A percentile compares a stretch with the other conserved stretches of the same genome.
These are phyloP conservation scores for Drosophila sp. DNA, from an alignment of 1,140 invertebrate species.

Conservation along the genomic window DNA sequence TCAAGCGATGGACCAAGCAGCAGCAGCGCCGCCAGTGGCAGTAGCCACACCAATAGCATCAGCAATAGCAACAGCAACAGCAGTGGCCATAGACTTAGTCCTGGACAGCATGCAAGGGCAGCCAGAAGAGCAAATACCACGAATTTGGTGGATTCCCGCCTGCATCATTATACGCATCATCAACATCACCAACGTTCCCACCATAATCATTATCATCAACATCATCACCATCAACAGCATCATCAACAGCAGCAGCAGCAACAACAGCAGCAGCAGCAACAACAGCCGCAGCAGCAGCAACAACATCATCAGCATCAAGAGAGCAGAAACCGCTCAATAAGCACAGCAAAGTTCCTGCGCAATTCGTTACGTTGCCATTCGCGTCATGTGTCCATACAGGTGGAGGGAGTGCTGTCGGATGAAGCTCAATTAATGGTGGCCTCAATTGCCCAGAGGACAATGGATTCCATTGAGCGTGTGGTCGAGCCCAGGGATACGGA, in stretches of 20 bases:
- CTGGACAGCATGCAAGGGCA: constrained; percentile 17
- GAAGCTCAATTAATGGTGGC: constrained; percentile 46
- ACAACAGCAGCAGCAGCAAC: neutral
- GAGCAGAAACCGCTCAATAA: constrained; percentile 3
- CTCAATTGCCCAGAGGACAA: constrained; percentile 45
- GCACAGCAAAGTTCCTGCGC: constrained; percentile 13
- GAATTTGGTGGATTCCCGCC: constrained; percentile 4
- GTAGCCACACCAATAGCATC: constrained; percentile 1
- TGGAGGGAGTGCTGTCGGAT: constrained; percentile 49
- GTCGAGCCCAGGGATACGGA: constrained; percentile 37
- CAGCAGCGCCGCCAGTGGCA: too few relatives aligned
- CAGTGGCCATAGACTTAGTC: neutral
- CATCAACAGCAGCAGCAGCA: neutral
- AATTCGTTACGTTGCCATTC: constrained; percentile 53
- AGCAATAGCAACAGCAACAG: neutral
- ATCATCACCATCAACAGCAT: neutral
- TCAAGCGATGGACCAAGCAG: neutral
- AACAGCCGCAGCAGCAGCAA: neutral
- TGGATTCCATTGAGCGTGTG: constrained; percentile 59
- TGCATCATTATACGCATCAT: neutral
- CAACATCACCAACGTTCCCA: neutral
- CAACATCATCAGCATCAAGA: neutral
- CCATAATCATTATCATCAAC: too few relatives aligned
- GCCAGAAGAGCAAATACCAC: constrained; percentile 47
- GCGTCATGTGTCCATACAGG: constrained; percentile 62